These are phyloP conservation scores for Neodiprion pinetum DNA, from an alignment of 1,140 invertebrate species.

Conservation along the genomic window DNA sequence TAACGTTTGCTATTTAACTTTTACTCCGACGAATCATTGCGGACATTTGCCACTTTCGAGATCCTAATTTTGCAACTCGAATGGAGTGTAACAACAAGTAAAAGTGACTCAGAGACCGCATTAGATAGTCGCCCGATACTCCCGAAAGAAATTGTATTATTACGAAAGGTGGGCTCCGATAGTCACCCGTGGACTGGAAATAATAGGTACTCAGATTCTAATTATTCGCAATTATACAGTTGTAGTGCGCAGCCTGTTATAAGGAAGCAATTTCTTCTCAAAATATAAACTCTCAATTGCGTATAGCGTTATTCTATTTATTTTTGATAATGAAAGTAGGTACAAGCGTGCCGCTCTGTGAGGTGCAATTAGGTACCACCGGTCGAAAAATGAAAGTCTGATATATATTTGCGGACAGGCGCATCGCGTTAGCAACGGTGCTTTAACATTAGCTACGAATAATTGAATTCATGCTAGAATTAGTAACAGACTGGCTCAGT, in stretches of 20 bases:
- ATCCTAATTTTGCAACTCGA: not conserved
- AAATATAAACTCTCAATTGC: too few species aligned
- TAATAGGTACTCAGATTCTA: too few species aligned
- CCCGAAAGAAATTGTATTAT: not conserved
- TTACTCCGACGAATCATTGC: not conserved
- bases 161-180: not conserved
- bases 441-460: slow-evolving; percentile 34
- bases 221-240: too few species aligned
- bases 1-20: not conserved
- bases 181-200: not conserved
- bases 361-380: not conserved
- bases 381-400: not conserved
- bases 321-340: slow-evolving; percentile 1
- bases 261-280: too few species aligned
- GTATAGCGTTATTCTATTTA: not conserved
- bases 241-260: too few species aligned
- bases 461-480: slow-evolving; percentile 33
- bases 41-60: not conserved
- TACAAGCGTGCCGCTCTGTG: too few species aligned
- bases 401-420: not conserved
- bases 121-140: not conserved
- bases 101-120: not conserved
- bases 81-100: not conserved
- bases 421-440: slow-evolving; percentile 2
- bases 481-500: too few species aligned